Percentiles rank a stretch among this genome's conserved stretches.
Conservation (phyloP, 1,140 invertebrate genomes). For the Lucilia cuprina region DNA sequence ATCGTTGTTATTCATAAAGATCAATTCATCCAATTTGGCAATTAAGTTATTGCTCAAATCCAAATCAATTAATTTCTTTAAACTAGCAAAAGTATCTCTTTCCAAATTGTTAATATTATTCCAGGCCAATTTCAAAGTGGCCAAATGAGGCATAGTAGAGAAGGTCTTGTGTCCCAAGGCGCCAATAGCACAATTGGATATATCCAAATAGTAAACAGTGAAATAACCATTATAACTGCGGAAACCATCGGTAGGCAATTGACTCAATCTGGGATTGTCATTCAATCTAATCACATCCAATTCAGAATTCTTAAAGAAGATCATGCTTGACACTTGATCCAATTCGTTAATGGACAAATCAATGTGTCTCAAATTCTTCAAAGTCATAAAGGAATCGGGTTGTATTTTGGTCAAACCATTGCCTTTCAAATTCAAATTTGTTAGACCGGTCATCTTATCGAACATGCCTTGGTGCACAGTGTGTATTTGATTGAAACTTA, state of each 20-base stretch:
- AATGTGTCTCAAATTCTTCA: conserved; percentile 70
- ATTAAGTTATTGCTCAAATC: conserved; percentile 75
- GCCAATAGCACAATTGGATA: conserved; percentile 72
- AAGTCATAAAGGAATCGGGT: conserved; percentile 70
- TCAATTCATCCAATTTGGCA: conserved; percentile 65
- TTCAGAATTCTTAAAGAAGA: conserved; percentile 72
- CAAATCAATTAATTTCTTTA: conserved; percentile 68
- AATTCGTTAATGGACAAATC: conserved; percentile 75
- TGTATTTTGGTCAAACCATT: conserved; percentile 73
- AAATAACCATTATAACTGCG: conserved; percentile 66
- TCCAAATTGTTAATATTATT: conserved; percentile 68
- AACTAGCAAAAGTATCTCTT: conserved; percentile 58
- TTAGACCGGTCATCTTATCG: conserved; percentile 68
- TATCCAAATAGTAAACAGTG: conserved; percentile 72
- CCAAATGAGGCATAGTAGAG: conserved; percentile 71
- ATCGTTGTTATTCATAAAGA: conserved; percentile 70
- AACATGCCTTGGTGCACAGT: conserved; percentile 72
- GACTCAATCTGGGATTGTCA: conserved; percentile 70
- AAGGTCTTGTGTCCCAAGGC: conserved; percentile 69
- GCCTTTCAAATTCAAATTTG: conserved; percentile 69
- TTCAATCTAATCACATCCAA: conserved; percentile 73
- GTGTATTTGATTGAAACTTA: conserved; percentile 70
- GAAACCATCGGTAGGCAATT: conserved; percentile 69
- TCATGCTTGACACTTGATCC: conserved; percentile 68
- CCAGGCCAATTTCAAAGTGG: conserved; percentile 69